Evolutionary conservation across 2,888 invertebrate genomes (phyloP).

Genomic region (Ormyrus labotus): DNA sequence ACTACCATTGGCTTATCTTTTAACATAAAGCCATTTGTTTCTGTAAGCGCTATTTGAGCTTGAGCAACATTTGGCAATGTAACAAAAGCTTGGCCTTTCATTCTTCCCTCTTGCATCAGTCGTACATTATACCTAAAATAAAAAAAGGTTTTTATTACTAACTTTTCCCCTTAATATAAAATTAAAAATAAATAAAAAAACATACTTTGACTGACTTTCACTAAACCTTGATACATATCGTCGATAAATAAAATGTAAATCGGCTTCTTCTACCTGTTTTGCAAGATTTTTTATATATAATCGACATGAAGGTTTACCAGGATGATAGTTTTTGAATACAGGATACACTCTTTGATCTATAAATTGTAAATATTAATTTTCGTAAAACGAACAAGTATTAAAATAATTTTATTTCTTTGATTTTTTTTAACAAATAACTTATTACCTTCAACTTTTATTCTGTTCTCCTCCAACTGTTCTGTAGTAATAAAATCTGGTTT

Average conservation of each 20-base stretch:
- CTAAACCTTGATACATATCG: constrained; percentile 78
- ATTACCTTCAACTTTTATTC: constrained; percentile 81
- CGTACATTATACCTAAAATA: constrained; percentile 81
- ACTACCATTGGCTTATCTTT: constrained; percentile 95
- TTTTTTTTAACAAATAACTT: no score
- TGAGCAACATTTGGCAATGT: constrained; percentile 84
- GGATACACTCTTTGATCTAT: constrained; percentile 84
- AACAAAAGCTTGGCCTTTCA: constrained; percentile 97
- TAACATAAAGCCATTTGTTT: constrained; percentile 91
- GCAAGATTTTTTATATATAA: constrained; percentile 95
- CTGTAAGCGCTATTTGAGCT: constrained; percentile 86
- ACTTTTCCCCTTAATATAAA: constrained; percentile 7
- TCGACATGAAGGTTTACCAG: constrained; percentile 88
- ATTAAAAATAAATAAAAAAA: constrained; percentile 27
- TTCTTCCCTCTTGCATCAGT: constrained; percentile 94
- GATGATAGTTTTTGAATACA: constrained; percentile 90
- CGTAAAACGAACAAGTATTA: not conserved
- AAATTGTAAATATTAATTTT: constrained; percentile 45
- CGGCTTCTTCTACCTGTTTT: constrained; percentile 86
- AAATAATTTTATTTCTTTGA: not conserved
- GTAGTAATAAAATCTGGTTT: constrained; percentile 78
- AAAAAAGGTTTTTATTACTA: constrained; percentile 13
- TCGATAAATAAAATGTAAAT: constrained; percentile 86
- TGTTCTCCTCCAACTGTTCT: constrained; percentile 82
- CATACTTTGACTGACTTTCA: constrained; percentile 61